Percentiles rank a stretch among this genome's conserved stretches.
These are phyloP conservation scores for Arenaria interpres DNA, from an alignment of 2,113 vertebrate genomes.

Conservation along the genomic window DNA sequence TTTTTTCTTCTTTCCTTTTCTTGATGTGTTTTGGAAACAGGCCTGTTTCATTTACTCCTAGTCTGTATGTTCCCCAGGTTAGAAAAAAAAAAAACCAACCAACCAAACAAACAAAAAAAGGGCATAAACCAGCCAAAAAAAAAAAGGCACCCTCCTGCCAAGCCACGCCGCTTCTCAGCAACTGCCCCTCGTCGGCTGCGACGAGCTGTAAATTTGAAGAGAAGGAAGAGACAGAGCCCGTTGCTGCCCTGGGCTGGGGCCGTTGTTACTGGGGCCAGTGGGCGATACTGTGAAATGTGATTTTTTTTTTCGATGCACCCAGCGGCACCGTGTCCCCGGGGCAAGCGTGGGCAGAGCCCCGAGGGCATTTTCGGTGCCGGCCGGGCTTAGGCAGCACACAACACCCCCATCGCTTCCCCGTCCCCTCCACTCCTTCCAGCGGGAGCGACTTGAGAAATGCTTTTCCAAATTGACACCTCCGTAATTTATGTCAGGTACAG, in stretches of 20 bases:
- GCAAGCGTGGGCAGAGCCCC: background rate
- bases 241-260: background rate
- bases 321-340: fast-evolving
- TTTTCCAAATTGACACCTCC: background rate
- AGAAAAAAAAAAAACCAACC: background rate
- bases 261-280: background rate
- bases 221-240: background rate
- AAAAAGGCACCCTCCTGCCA: background rate
- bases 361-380: background rate
- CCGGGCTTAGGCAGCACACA: background rate
- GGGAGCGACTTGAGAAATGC: background rate
- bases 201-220: background rate
- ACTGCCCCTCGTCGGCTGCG: background rate
- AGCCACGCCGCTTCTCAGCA: background rate
- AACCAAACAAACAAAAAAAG: background rate
- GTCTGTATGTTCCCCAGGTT: background rate
- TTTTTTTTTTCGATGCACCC: constrained; percentile 35
- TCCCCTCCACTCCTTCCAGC: background rate
- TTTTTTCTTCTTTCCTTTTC: background rate
- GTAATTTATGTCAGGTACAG: background rate
- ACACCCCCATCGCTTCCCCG: background rate
- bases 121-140: background rate
- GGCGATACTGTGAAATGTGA: constrained; percentile 64
- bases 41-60: background rate
- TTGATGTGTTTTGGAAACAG: background rate